These are phyloP conservation scores for Corythornis vintsioides DNA, from an alignment of 2,113 vertebrate genomes.

Conservation along the genomic window DNA sequence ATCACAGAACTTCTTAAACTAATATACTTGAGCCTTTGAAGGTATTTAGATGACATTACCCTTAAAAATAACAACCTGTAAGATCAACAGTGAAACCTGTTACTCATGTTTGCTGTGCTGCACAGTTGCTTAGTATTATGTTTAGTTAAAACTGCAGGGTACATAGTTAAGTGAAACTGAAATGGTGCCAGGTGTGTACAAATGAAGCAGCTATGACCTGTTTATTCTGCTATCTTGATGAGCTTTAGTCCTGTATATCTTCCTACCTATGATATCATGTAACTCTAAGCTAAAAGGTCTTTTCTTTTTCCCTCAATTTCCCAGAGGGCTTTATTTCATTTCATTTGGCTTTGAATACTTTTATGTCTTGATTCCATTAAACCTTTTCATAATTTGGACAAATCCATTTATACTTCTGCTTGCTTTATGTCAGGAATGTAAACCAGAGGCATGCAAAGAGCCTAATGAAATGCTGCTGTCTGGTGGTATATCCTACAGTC, in stretches of 20 bases:
- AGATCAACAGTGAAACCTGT: background rate
- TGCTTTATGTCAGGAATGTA: background rate
- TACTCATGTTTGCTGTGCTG: background rate
- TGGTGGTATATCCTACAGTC: background rate
- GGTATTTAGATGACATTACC: background rate
- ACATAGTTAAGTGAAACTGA: background rate
- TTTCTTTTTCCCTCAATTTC: background rate
- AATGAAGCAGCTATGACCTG: background rate
- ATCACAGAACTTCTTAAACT: background rate
- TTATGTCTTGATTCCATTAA: constrained; percentile 16
- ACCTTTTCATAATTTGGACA: background rate
- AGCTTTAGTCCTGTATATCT: background rate
- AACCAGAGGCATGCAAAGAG: background rate
- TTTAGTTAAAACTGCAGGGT: background rate
- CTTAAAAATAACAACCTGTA: background rate
- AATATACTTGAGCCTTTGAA: background rate
- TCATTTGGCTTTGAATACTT: background rate
- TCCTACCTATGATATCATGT: background rate
- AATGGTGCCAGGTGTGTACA: background rate
- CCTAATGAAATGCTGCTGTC: background rate
- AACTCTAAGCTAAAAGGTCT: background rate
- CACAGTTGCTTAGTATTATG: background rate
- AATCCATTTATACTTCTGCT: background rate
- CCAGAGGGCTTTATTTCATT: background rate
- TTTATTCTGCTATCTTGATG: background rate